A percentile compares a stretch with the other conserved stretches of the same genome.
Evolutionary conservation across 92 coral and sea anemone genomes (phyloP).

Genomic region (Umimayanthus kanabou): DNA sequence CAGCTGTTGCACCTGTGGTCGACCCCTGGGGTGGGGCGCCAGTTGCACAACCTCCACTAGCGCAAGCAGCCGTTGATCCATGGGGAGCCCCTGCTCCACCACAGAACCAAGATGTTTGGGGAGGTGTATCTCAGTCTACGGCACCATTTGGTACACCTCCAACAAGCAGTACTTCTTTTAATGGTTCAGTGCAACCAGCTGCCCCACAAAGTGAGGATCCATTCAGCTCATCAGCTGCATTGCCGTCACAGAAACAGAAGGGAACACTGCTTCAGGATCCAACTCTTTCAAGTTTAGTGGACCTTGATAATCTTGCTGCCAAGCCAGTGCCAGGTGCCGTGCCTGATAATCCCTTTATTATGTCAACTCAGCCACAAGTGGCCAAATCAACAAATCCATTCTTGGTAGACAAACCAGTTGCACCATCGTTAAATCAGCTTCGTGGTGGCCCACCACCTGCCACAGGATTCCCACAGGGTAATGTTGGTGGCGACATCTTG

Average conservation of each 20-base stretch:
- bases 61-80: constrained; percentile 56
- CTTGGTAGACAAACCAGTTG: constrained; percentile 89
- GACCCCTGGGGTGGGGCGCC: constrained; percentile 89
- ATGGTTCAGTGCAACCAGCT: constrained; percentile 8
- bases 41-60: constrained; percentile 43
- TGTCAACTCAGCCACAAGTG: constrained; percentile 63
- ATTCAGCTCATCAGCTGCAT: constrained; percentile 37
- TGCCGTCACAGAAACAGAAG: constrained; percentile 49
- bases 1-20: constrained; percentile 43
- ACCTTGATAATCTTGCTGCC: constrained; percentile 77
- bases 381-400: constrained; percentile 89
- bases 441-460: constrained; percentile 59
- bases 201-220: constrained; percentile 45
- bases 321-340: constrained; percentile 68
- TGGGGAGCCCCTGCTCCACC: constrained; percentile 75
- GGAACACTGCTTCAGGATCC: constrained; percentile 66
- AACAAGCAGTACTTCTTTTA: constrained; percentile 17
- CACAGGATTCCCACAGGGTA: constrained; percentile 47
- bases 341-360: constrained; percentile 77
- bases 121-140: constrained; percentile 30
- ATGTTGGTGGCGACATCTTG: constrained; percentile 71
- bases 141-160: constrained; percentile 43
- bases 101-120: constrained; percentile 31
- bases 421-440: constrained; percentile 95
- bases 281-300: constrained; percentile 73